These are phyloP conservation scores for Ictidomys tridecemlineatus DNA, from an alignment of 2,113 vertebrate genomes.

Conservation along the genomic window DNA sequence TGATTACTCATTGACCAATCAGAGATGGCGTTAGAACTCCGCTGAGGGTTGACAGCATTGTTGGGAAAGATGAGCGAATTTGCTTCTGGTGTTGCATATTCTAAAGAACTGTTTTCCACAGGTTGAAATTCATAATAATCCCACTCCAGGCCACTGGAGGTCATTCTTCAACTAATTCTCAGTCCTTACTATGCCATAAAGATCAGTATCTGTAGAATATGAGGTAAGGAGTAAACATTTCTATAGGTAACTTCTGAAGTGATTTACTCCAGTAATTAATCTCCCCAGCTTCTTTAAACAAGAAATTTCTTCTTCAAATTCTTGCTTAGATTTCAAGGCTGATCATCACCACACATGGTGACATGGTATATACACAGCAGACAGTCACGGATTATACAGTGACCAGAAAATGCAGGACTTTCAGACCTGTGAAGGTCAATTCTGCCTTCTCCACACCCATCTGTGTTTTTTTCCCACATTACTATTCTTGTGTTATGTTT, in stretches of 20 bases:
- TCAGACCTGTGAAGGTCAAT: background rate
- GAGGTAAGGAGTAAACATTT: slow-evolving; percentile 83
- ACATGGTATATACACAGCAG: background rate
- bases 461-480: background rate
- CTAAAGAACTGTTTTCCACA: slow-evolving; percentile 87
- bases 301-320: slow-evolving; percentile 5
- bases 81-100: slow-evolving; percentile 86
- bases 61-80: slow-evolving; percentile 85
- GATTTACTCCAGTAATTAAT: background rate
- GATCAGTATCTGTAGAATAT: slow-evolving; percentile 86
- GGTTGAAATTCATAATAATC: slow-evolving; percentile 92
- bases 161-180: slow-evolving; percentile 91
- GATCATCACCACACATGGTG: background rate
- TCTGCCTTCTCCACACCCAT: background rate
- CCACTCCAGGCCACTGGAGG: slow-evolving; percentile 94
- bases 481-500: background rate
- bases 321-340: background rate
- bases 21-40: slow-evolving; percentile 87
- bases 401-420: background rate
- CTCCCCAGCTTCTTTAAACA: slow-evolving; percentile 28
- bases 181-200: slow-evolving; percentile 79
- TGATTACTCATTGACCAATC: slow-evolving; percentile 91
- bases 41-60: slow-evolving; percentile 83
- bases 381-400: background rate
- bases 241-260: slow-evolving; percentile 35